A percentile compares a stretch with the other conserved stretches of the same genome.
Evolutionary conservation across 2,888 invertebrate genomes (phyloP).

Genomic region (Patella caerulea): DNA sequence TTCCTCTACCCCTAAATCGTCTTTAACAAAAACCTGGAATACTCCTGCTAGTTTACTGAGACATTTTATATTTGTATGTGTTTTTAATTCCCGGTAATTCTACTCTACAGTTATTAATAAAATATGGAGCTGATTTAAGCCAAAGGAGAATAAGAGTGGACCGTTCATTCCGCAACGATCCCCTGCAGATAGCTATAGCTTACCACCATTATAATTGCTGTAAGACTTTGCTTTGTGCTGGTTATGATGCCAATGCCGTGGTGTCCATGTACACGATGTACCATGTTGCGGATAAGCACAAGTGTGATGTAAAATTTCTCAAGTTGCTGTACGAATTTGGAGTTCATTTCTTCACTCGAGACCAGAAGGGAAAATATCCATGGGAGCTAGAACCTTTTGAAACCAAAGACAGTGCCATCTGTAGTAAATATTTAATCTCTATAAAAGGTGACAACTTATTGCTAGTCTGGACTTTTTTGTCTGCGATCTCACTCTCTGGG

Average conservation of each 20-base stretch:
- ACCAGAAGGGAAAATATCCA: not conserved
- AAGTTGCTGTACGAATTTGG: not conserved
- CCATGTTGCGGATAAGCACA: not conserved
- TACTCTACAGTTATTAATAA: not conserved
- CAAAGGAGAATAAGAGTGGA: constrained; percentile 18
- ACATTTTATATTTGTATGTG: not conserved
- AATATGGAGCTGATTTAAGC: constrained; percentile 13
- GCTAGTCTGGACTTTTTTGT: too few species aligned
- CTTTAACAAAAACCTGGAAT: not conserved
- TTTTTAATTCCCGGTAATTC: not conserved
- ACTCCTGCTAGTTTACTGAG: not conserved
- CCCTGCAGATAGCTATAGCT: constrained; percentile 38
- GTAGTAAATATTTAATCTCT: too few species aligned
- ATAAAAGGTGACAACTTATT: too few species aligned
- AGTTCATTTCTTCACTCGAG: not conserved
- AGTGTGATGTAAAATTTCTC: not conserved
- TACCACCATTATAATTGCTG: constrained; percentile 39
- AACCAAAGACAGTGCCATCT: too few species aligned
- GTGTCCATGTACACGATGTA: not conserved
- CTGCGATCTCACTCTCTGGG: too few species aligned
- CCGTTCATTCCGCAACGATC: constrained; percentile 31
- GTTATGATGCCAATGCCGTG: constrained; percentile 1
- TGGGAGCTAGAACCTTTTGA: too few species aligned
- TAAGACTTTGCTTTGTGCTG: constrained; percentile 29
- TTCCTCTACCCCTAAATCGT: not conserved